Conservation (phyloP, 2,113 vertebrate species). For the Rhizomys pruinosus region DNA sequence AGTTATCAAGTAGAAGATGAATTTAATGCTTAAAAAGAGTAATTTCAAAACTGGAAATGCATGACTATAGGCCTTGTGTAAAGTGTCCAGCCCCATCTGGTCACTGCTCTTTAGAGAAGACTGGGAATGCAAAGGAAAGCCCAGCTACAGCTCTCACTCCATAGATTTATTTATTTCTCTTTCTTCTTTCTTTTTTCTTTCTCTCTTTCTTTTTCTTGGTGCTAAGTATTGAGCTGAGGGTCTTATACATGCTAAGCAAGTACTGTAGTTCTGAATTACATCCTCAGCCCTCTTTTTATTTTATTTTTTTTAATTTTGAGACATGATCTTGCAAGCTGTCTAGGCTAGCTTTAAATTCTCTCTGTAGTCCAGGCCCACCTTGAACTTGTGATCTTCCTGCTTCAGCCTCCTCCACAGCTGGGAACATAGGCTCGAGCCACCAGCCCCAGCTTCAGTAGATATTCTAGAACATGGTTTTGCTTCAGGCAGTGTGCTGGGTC, state of each 20-base stretch:
- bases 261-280: too few species aligned
- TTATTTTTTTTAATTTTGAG: not conserved
- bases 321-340: not conserved
- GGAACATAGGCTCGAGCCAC: not conserved
- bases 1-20: slow-evolving; percentile 18
- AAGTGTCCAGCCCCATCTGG: rapidly evolving
- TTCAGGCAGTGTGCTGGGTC: rapidly evolving
- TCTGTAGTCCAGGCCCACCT: not conserved
- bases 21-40: not conserved
- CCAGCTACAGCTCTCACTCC: rapidly evolving
- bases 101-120: not conserved
- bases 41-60: not conserved
- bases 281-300: not conserved
- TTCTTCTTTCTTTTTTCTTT: not conserved
- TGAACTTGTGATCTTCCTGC: not conserved
- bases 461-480: not conserved
- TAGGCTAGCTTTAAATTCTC: not conserved
- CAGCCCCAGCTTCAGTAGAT: not conserved
- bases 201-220: not conserved
- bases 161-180: not conserved
- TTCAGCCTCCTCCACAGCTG: not conserved
- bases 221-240: not conserved
- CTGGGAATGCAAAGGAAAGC: not conserved
- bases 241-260: too few species aligned
- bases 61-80: rapidly evolving